A percentile compares a stretch with the other conserved stretches of the same genome.
These are phyloP conservation scores for Drosophila merina DNA, from an alignment of 2,888 invertebrate species.

Conservation along the genomic window DNA sequence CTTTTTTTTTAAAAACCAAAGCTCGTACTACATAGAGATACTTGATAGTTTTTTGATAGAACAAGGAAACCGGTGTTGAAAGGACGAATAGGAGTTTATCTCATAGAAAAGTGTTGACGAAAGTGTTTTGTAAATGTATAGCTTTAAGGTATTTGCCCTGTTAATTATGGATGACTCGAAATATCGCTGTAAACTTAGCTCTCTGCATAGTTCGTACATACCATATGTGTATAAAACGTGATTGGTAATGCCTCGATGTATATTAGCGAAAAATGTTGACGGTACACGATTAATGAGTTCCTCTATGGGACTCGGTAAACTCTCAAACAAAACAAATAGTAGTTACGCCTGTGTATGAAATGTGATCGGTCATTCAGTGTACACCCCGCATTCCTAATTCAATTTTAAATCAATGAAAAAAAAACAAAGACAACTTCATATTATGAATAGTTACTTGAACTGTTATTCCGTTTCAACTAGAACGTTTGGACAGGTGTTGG, in stretches of 20 bases:
- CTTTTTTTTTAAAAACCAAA: neutral
- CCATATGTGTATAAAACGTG: constrained; percentile 52
- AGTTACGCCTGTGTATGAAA: constrained; percentile 16
- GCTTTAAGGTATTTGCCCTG: constrained; percentile 50
- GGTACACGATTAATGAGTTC: constrained; percentile 6
- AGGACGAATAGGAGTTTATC: neutral
- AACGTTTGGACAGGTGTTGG: constrained; percentile 4
- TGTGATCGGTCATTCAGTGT: constrained; percentile 20
- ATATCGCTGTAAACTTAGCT: constrained; percentile 41
- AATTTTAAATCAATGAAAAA: neutral
- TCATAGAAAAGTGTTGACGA: constrained; percentile 6
- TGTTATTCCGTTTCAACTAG: constrained; percentile 36
- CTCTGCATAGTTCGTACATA: constrained; percentile 7
- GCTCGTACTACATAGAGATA: neutral
- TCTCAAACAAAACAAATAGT: constrained; percentile 2
- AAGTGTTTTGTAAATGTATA: constrained; percentile 53
- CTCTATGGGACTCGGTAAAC: constrained; percentile 25
- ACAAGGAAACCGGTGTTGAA: constrained; percentile 4
- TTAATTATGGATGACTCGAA: constrained; percentile 36
- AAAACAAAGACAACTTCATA: neutral
- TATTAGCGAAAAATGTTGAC: constrained; percentile 25
- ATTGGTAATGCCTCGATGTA: constrained; percentile 41
- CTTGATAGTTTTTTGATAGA: neutral
- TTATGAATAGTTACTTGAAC: constrained; percentile 16
- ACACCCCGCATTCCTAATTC: constrained; percentile 23